These are phyloP conservation scores for Danaus melanippus DNA, from an alignment of 1,140 invertebrate species.

Conservation along the genomic window DNA sequence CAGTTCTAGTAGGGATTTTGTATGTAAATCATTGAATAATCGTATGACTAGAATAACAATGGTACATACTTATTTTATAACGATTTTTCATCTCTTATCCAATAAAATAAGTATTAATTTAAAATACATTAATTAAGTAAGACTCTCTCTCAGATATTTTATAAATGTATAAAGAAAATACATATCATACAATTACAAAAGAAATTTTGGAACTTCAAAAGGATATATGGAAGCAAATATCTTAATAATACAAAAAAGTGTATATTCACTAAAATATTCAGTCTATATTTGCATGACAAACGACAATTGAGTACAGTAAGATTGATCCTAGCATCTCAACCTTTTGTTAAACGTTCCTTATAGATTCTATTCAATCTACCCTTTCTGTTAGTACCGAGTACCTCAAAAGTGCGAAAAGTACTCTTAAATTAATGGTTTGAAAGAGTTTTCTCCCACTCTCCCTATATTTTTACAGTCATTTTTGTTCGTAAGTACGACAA, in stretches of 20 bases:
- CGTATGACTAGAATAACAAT: too few species aligned
- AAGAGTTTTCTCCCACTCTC: conserved; percentile 48
- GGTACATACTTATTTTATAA: too few species aligned
- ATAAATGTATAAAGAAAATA: too few species aligned
- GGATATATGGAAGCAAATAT: conserved; percentile 34
- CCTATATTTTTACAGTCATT: too few species aligned
- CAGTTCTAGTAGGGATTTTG: too few species aligned
- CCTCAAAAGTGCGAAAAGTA: conserved; percentile 26
- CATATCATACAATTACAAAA: too few species aligned
- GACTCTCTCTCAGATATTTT: too few species aligned
- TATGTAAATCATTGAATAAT: too few species aligned
- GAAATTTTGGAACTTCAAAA: not conserved
- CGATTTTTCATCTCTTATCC: too few species aligned
- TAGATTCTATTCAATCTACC: conserved; percentile 33
- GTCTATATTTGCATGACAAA: conserved; percentile 65
- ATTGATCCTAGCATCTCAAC: conserved; percentile 48
- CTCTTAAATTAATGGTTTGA: conserved; percentile 21
- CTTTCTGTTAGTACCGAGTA: conserved; percentile 22
- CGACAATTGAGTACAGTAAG: conserved; percentile 41
- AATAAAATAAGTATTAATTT: too few species aligned
- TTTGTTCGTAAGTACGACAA: too few species aligned
- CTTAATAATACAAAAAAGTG: conserved; percentile 32
- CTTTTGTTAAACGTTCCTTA: conserved; percentile 35
- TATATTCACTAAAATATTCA: conserved; percentile 63
- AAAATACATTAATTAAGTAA: too few species aligned